A percentile compares a stretch with the other conserved stretches of the same genome.
These are phyloP conservation scores for Formicarius rufipectus DNA, from an alignment of 2,113 vertebrate genomes.

Conservation along the genomic window DNA sequence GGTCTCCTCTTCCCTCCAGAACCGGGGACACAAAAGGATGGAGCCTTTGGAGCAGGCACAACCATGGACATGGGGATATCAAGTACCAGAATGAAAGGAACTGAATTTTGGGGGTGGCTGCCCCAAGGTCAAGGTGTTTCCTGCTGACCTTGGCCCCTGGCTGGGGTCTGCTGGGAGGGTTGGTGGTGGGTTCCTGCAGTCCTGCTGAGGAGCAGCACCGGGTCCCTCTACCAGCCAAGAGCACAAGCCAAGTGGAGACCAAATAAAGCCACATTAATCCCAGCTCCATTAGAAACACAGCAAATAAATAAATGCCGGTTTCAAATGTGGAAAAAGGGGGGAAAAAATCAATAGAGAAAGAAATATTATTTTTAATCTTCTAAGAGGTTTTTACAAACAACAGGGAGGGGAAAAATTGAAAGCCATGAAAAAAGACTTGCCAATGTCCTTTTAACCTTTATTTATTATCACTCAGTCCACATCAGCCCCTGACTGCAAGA, in stretches of 20 bases:
- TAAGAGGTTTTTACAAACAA: slow-evolving; percentile 80
- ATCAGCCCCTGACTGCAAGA: slow-evolving; percentile 74
- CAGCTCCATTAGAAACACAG: slow-evolving; percentile 73
- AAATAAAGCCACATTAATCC: slow-evolving; percentile 66
- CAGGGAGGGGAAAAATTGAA: slow-evolving; percentile 73
- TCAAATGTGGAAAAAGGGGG: slow-evolving; percentile 71
- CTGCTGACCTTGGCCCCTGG: not conserved
- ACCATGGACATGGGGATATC: no score
- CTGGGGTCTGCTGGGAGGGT: not conserved
- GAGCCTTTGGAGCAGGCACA: not conserved
- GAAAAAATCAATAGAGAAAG: slow-evolving; percentile 77
- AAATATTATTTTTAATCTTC: slow-evolving; percentile 84
- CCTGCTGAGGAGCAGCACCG: not conserved
- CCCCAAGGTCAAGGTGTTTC: not conserved
- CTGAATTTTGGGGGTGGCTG: not conserved
- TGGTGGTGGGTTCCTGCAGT: not conserved
- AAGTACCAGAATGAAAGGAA: rapidly evolving
- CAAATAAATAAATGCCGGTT: slow-evolving; percentile 76
- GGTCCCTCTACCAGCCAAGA: not conserved
- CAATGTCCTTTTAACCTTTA: slow-evolving; percentile 78
- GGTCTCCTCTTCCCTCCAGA: not conserved
- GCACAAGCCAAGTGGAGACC: slow-evolving; percentile 20
- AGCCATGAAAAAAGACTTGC: slow-evolving; percentile 75
- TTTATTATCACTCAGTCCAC: slow-evolving; percentile 78
- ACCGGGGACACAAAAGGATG: not conserved